Percentiles rank a stretch among this genome's conserved stretches.
These are phyloP conservation scores for Strigops habroptila DNA, from an alignment of 2,113 vertebrate species.

Conservation along the genomic window DNA sequence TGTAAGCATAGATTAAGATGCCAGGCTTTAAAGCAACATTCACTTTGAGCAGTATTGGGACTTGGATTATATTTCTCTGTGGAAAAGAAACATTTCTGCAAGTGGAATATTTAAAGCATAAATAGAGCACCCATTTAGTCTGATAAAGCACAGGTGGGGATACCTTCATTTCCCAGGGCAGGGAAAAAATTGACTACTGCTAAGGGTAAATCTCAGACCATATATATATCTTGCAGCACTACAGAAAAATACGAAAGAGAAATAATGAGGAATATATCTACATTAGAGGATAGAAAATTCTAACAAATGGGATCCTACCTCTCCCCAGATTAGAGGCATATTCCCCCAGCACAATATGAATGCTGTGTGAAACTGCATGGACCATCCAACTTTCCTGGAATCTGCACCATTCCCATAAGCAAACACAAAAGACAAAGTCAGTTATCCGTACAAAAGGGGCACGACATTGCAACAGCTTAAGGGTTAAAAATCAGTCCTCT, in stretches of 20 bases:
- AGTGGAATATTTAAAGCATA: background rate
- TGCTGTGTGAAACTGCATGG: background rate
- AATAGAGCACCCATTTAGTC: background rate
- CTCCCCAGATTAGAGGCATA: background rate
- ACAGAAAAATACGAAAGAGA: background rate
- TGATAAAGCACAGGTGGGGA: background rate
- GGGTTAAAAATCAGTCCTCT: background rate
- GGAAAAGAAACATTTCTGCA: background rate
- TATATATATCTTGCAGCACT: background rate
- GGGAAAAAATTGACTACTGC: background rate
- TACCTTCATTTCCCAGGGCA: background rate
- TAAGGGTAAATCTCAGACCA: background rate
- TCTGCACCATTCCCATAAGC: background rate
- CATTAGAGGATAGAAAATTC: background rate
- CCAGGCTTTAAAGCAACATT: background rate
- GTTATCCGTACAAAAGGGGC: background rate
- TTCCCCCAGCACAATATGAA: background rate
- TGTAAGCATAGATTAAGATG: background rate
- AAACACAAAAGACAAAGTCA: background rate
- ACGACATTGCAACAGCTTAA: background rate
- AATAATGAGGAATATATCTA: background rate
- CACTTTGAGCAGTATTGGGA: background rate
- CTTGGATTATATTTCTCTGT: background rate
- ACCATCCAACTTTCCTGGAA: background rate
- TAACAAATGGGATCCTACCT: background rate